Percentiles rank a stretch among this genome's conserved stretches.
Conservation (phyloP, 2,797 vertebrate species). For the Sparidentex hasta region DNA sequence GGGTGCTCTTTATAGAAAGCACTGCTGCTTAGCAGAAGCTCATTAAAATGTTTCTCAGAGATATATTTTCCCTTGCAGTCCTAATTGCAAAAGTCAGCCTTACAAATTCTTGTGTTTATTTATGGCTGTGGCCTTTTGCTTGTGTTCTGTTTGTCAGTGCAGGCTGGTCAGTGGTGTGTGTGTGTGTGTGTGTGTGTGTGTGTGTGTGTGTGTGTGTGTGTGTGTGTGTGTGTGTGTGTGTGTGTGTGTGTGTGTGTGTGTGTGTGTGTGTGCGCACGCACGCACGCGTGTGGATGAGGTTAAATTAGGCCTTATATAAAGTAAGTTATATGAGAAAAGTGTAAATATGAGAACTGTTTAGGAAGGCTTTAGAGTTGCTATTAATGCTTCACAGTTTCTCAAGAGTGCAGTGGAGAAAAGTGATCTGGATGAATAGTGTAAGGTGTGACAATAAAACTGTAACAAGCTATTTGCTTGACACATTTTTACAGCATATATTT, state of each 20-base stretch:
- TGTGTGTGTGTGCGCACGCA: slow-evolving; percentile 10
- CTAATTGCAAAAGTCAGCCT: slow-evolving; percentile 86
- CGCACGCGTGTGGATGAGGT: too few species aligned
- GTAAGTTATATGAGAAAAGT: neutral
- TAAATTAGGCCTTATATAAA: too few species aligned
- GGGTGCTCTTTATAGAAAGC: slow-evolving; percentile 84
- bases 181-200: slow-evolving; percentile 24
- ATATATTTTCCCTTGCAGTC: slow-evolving; percentile 91
- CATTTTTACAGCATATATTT: slow-evolving; percentile 79
- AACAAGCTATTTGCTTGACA: slow-evolving; percentile 82
- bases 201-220: slow-evolving; percentile 24
- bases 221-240: slow-evolving; percentile 24
- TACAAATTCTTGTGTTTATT: slow-evolving; percentile 86
- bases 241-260: slow-evolving; percentile 15
- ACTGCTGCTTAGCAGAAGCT: slow-evolving; percentile 89
- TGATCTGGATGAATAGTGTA: slow-evolving; percentile 53
- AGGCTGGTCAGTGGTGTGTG: slow-evolving; percentile 49
- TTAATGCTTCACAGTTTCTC: slow-evolving; percentile 20
- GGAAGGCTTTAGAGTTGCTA: neutral
- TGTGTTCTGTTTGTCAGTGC: slow-evolving; percentile 67
- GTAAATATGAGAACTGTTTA: slow-evolving; percentile 12
- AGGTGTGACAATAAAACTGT: slow-evolving; percentile 76
- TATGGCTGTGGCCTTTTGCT: slow-evolving; percentile 78
- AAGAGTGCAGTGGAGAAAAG: slow-evolving; percentile 20
- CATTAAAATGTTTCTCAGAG: slow-evolving; percentile 92